Base-by-base conservation (phyloP, 2,797 vertebrate genomes). In the Sebastiscus albofasciatus region DNA sequence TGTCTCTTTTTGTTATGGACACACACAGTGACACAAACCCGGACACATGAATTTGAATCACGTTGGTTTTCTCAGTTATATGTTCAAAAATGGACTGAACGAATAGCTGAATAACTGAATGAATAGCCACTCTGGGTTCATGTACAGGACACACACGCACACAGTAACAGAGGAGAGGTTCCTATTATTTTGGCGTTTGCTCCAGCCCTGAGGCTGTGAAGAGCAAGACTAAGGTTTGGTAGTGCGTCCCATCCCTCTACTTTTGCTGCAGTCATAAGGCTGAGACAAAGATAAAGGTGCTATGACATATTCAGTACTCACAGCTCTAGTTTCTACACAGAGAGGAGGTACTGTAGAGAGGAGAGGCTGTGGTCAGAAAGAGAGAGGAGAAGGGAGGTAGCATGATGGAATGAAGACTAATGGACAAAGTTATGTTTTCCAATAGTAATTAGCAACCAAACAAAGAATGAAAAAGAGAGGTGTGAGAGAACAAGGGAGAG, bases 241-340 rank as follows among this genome's bases (percentile, higher is more conserved):
- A 20, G 14, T 54, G 10, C 0, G 6, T 49, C 33, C 4, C 3
- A 22, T 79, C 26, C 34, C 27, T 16, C n/a, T 66, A 14, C 9
- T 49, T 72, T 33, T 81, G 58, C 64, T 55, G 62, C 77, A 75
- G 31, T 76, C 61, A 66, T 6, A 39, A 66, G n/a, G 6, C 29
- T 55, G 68, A 77, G 62, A 68, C 59, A 81, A 59, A 75, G 46
- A 67, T 33, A 36, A 70, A 55, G 34, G 12, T 73, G 58, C 59
- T 70, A 26, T 75, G 29, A 52, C 22, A 80, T 62, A 74, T 81
- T 72, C 14, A 77, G 59, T 49, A n/a, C 31, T 80, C 69, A 68
- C 58, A 72, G 56, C 27, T 74, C 20, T 29, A 67, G 42, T 66
- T 61, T 67, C 54, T 24, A 42, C 6, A 77, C 46, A 75, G 29